These are phyloP conservation scores for Allygus modestus DNA, from an alignment of 2,888 invertebrate genomes.

Conservation along the genomic window DNA sequence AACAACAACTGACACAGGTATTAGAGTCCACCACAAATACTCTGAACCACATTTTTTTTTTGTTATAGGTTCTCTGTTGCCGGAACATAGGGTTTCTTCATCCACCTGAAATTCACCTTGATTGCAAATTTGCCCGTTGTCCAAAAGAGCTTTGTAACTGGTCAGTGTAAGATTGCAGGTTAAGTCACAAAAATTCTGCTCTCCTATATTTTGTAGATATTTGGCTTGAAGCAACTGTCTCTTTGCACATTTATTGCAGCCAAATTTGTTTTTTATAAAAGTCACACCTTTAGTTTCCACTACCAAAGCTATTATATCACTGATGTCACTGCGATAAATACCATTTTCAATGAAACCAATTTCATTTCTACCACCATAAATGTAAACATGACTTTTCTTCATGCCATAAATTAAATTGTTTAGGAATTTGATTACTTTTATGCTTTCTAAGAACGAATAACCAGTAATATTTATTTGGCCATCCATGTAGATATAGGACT, in stretches of 20 bases:
- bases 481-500: neutral
- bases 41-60: neutral
- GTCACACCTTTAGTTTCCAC: neutral
- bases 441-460: neutral
- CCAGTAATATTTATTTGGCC: neutral
- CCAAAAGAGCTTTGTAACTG: neutral
- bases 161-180: neutral
- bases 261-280: neutral
- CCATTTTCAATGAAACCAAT: neutral
- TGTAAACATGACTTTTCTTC: neutral
- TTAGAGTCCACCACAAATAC: neutral
- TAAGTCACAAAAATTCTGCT: neutral
- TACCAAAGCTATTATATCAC: neutral
- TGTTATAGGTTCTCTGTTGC: no score
- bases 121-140: neutral
- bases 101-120: neutral
- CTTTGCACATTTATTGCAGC: slow-evolving; percentile 3
- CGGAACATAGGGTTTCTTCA: neutral
- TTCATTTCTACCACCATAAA: neutral
- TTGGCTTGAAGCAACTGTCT: neutral
- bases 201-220: neutral
- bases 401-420: slow-evolving; percentile 11
- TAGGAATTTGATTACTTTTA: neutral
- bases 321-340: neutral
- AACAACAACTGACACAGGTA: neutral